These are phyloP conservation scores for Elgaria multicarinata DNA, from an alignment of 2,113 vertebrate genomes.

Conservation along the genomic window DNA sequence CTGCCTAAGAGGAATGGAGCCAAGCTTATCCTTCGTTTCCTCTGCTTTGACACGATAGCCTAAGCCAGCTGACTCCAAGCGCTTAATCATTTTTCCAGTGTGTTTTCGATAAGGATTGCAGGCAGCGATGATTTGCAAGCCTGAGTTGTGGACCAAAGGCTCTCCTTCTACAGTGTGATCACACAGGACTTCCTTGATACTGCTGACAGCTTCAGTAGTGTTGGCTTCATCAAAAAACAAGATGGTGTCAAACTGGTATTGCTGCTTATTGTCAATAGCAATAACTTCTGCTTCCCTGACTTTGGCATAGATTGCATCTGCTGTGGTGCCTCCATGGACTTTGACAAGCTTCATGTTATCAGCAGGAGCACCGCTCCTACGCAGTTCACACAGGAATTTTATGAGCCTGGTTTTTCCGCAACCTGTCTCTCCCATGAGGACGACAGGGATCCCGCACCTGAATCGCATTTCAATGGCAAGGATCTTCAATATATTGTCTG, in stretches of 20 bases:
- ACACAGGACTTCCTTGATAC: constrained; percentile 95
- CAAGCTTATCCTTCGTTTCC: constrained; percentile 88
- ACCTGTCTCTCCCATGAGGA: constrained; percentile 97
- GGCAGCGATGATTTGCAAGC: constrained; percentile 90
- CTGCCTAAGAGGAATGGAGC: constrained; percentile 91
- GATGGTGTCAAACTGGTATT: constrained; percentile 84
- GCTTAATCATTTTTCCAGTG: constrained; percentile 86
- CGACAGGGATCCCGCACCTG: constrained; percentile 92
- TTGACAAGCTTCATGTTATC: constrained; percentile 94
- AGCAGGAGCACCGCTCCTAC: constrained; percentile 65
- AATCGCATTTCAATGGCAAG: constrained; percentile 96
- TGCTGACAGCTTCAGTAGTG: constrained; percentile 91
- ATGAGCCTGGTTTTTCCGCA: constrained; percentile 96
- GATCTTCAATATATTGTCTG: constrained; percentile 93
- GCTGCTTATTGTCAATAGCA: constrained; percentile 78
- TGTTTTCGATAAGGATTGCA: constrained; percentile 97
- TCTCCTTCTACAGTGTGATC: constrained; percentile 86
- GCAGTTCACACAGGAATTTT: constrained; percentile 88
- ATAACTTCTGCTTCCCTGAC: constrained; percentile 83
- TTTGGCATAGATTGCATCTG: constrained; percentile 84
- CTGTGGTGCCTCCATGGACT: constrained; percentile 93
- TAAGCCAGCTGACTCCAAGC: constrained; percentile 90
- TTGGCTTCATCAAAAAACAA: constrained; percentile 98
- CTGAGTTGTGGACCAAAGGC: constrained; percentile 70
- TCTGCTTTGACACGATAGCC: constrained; percentile 91